Base-by-base conservation (phyloP, 1,140 invertebrate genomes). In the Heliconius eleuchia region DNA sequence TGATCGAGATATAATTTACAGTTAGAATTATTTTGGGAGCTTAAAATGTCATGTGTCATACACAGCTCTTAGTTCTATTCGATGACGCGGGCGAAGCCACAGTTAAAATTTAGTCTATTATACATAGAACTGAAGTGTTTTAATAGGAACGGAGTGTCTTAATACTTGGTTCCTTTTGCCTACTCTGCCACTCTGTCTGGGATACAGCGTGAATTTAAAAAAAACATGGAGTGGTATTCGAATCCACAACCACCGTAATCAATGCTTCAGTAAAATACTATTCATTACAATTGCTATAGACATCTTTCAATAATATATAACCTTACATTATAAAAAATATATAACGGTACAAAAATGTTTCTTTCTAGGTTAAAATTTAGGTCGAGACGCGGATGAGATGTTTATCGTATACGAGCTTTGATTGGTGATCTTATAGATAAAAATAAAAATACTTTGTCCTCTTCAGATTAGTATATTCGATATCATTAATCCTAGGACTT, bases 331-430 rank as follows among this genome's bases (percentile, higher is more conserved):
- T 19, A 72, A 72, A 72, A 72, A 42, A 72, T 23, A 55, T 19
- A 55, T 72, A 72, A 72, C 71, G 71, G 71, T 72, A 72, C 37
- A 72, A 19, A 72, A 72, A 39, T 72, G 19, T 50, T 72, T 72
- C 76, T 77, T 72, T 72, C 76, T 77, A 55, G 70, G 70, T 55
- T 77, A 71, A 77, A 72, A 77, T 77, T 50, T 77, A 77, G 76
- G 76, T 77, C 76, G 76, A 77, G 76, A 37, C 42, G 74, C 23
- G 66, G 70, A 77, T 71, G 70, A 76, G 75, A 77, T 77, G 76
- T 71, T 76, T 77, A 77, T 77, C 76, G 42, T 27, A 71, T 71
- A n/a, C 34, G 37, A 19, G 19, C 73, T 34, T 18, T 37, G 57
- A 71, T 27, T 27, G 74, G n/a, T 19, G 39, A 30, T 70, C 18